Conservation (phyloP, 2,113 vertebrate genomes). For the Lepus europaeus region DNA sequence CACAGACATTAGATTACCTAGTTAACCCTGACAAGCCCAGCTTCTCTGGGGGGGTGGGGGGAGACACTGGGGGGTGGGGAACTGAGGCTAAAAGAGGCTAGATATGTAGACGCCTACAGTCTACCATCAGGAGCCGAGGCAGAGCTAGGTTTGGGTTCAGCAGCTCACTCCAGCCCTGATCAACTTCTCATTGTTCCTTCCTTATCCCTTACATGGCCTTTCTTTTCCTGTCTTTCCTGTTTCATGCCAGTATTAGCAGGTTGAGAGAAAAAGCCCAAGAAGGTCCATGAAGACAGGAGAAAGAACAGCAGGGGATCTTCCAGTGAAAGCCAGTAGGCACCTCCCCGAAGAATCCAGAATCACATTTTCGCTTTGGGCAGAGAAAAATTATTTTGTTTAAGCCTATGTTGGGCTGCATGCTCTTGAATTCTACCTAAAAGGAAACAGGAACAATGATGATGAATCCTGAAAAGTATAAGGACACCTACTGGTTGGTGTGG, state of each 20-base stretch:
- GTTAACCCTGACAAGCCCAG: background rate
- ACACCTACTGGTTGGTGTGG: background rate
- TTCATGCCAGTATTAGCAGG: background rate
- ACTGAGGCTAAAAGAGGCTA: background rate
- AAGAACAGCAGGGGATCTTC: background rate
- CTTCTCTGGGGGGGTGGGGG: background rate
- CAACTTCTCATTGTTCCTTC: background rate
- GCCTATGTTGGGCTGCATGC: background rate
- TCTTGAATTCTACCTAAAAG: background rate
- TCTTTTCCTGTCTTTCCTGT: background rate
- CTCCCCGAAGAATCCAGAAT: background rate
- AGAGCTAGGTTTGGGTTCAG: background rate
- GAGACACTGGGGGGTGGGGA: no score
- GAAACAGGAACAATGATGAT: background rate
- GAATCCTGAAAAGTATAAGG: background rate
- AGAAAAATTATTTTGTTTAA: background rate
- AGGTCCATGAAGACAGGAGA: background rate
- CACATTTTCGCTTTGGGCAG: background rate
- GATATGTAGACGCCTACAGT: background rate
- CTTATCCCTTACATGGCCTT: background rate
- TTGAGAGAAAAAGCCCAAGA: background rate
- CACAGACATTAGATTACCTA: background rate
- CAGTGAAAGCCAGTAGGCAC: background rate
- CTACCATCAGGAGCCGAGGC: background rate
- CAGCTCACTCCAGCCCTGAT: no score